Percentiles rank a stretch among this genome's conserved stretches.
phyloP scores from a whole-genome alignment of 2,113 vertebrate species.

The Glaucidium brasilianum region DNA sequence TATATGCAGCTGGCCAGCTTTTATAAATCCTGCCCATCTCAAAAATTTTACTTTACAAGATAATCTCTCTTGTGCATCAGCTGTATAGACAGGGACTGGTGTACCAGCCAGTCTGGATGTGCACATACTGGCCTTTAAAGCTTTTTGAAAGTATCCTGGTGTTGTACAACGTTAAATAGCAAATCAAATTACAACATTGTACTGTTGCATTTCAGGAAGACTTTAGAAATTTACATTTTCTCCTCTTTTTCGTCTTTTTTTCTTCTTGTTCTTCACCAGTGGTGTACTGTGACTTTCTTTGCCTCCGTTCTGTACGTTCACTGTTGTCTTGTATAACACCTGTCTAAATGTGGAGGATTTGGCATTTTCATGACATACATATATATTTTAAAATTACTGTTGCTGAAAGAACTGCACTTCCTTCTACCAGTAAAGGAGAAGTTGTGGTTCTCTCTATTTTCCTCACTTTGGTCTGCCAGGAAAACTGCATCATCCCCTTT shows the following conservation, averaged over 20 bases:
- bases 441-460: background rate
- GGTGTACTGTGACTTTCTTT: background rate
- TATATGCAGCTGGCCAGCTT: background rate
- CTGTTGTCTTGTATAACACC: conserved; percentile 8
- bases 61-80: background rate
- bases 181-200: background rate
- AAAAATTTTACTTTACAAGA: background rate
- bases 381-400: background rate
- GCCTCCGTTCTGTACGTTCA: background rate
- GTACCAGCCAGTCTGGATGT: background rate
- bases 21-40: background rate
- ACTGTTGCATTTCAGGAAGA: background rate
- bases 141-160: background rate
- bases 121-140: background rate
- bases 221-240: background rate
- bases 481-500: conserved; percentile 32
- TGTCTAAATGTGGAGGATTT: conserved; percentile 11
- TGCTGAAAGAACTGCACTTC: background rate
- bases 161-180: background rate
- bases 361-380: background rate
- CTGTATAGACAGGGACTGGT: background rate
- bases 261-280: background rate
- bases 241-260: background rate
- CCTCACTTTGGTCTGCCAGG: conserved; percentile 9
- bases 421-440: background rate